A percentile compares a stretch with the other conserved stretches of the same genome.
phyloP scores from a whole-genome alignment of 1,140 invertebrate genomes.

The Aphaenogaster rudis region DNA sequence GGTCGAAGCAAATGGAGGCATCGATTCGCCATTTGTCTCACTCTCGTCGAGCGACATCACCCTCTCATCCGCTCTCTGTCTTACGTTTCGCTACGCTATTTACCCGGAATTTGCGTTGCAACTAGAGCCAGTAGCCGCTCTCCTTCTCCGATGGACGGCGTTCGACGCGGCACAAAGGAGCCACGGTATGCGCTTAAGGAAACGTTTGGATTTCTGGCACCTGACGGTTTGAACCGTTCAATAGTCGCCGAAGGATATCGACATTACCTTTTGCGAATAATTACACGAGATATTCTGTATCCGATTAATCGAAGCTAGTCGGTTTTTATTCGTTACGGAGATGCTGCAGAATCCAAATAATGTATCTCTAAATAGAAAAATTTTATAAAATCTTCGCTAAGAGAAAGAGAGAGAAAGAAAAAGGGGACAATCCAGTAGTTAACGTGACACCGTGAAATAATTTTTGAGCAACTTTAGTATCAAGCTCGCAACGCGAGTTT shows the following conservation, averaged over 20 bases:
- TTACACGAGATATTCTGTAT: neutral
- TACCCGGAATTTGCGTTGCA: slow-evolving; percentile 47
- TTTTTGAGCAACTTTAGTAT: neutral
- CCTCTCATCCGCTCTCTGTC: slow-evolving; percentile 38
- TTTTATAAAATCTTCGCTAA: neutral
- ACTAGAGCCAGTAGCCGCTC: slow-evolving; percentile 42
- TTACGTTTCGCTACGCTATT: slow-evolving; percentile 71
- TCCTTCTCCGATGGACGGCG: slow-evolving; percentile 36
- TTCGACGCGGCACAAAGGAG: slow-evolving; percentile 52
- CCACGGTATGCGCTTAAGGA: slow-evolving; percentile 17
- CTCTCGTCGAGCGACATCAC: slow-evolving; percentile 78
- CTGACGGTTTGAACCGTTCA: slow-evolving; percentile 41
- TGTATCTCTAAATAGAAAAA: neutral
- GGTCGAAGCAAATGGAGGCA: slow-evolving; percentile 73
- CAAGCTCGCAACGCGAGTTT: neutral
- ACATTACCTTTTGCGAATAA: slow-evolving; percentile 27
- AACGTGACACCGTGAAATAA: neutral
- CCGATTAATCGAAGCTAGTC: neutral
- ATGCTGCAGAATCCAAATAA: neutral
- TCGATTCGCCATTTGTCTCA: slow-evolving; percentile 85
- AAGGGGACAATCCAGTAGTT: neutral
- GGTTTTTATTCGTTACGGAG: neutral
- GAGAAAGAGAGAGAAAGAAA: neutral
- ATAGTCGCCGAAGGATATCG: slow-evolving; percentile 11
- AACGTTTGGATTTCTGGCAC: slow-evolving; percentile 67